phyloP scores from a whole-genome alignment of 2,888 invertebrate genomes.

The Chironomus riparius region DNA sequence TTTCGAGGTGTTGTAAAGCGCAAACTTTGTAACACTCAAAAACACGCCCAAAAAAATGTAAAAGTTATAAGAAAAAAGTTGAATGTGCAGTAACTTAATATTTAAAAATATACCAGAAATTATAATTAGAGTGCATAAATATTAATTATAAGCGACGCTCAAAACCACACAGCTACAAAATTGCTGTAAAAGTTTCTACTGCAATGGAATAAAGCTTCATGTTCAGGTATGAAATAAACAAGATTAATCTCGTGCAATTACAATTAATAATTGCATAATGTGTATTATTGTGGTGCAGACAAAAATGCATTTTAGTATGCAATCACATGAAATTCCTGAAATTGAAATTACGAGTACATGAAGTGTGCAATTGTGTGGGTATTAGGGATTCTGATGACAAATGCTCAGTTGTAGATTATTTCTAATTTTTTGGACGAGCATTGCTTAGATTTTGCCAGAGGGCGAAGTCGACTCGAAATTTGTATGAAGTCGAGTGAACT shows the following conservation, averaged over 20 bases:
- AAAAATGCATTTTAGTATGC: not conserved
- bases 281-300: not conserved
- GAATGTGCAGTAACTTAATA: too few species aligned
- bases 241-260: not conserved
- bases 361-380: too few species aligned
- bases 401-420: too few species aligned
- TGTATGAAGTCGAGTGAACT: too few species aligned
- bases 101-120: not conserved
- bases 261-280: not conserved
- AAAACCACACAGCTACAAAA: not conserved
- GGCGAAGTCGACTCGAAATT: too few species aligned
- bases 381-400: too few species aligned
- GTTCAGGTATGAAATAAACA: not conserved
- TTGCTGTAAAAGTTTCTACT: not conserved
- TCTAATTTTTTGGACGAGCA: too few species aligned
- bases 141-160: not conserved
- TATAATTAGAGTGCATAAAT: not conserved
- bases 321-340: not conserved
- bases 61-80: not conserved
- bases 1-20: not conserved
- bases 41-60: not conserved
- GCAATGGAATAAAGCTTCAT: not conserved
- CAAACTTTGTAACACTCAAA: not conserved
- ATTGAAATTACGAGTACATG: too few species aligned
- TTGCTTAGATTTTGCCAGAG: too few species aligned